Conservation (phyloP, 2,888 invertebrate species). For the Vannuccia rotundouncinata region DNA sequence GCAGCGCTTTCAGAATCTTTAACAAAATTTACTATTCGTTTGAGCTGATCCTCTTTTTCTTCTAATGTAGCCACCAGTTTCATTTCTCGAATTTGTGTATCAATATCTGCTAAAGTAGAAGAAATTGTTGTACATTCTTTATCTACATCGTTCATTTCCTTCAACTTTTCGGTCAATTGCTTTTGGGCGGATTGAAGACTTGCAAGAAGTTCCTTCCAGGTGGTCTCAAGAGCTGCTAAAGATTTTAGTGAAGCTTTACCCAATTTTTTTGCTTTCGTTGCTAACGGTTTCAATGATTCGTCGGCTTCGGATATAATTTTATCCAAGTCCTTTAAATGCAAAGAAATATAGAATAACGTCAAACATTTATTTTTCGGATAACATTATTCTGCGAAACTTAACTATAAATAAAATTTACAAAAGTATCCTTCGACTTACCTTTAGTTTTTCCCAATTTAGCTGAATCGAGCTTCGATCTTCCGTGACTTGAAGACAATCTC, state of each 20-base stretch:
- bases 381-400: background rate
- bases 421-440: background rate
- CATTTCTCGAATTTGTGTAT: background rate
- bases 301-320: background rate
- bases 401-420: background rate
- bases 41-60: background rate
- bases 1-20: background rate
- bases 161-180: background rate
- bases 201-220: background rate
- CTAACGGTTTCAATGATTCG: background rate
- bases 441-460: background rate
- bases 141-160: background rate
- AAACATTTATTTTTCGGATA: background rate
- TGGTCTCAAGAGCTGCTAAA: background rate
- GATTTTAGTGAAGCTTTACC: background rate
- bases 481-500: background rate
- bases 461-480: background rate
- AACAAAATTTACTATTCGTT: background rate
- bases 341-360: background rate
- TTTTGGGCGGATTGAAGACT: background rate
- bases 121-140: background rate
- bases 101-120: background rate
- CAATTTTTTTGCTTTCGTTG: background rate
- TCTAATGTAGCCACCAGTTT: background rate
- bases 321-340: background rate